These are phyloP conservation scores for Oreonectes daqikongensis DNA, from an alignment of 2,797 vertebrate species.

Conservation along the genomic window DNA sequence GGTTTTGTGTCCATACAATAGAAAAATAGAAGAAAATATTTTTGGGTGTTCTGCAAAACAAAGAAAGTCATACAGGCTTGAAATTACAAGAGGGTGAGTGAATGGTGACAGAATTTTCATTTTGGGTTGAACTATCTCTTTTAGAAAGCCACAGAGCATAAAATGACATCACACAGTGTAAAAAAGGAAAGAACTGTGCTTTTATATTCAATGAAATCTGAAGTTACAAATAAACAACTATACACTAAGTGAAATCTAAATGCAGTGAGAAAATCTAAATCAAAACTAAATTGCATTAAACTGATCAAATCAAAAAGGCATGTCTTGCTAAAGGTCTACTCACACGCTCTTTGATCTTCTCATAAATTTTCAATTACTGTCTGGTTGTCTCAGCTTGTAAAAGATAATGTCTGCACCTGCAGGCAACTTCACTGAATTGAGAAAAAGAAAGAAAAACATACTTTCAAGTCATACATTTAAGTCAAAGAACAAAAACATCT, in stretches of 20 bases:
- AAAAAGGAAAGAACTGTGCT: conserved; percentile 8
- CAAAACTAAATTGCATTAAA: conserved; percentile 7
- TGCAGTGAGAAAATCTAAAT: background rate
- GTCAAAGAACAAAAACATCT: background rate
- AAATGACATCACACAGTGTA: background rate
- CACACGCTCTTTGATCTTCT: conserved; percentile 23
- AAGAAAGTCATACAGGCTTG: too few relatives aligned
- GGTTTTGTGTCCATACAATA: too few relatives aligned
- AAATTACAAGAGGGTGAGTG: too few relatives aligned
- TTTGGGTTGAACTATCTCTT: too few relatives aligned
- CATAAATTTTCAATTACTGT: conserved; percentile 45
- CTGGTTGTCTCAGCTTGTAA: conserved; percentile 23
- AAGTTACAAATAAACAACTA: background rate
- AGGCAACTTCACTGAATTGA: conserved; percentile 1
- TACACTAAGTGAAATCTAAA: background rate
- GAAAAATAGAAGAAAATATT: too few relatives aligned
- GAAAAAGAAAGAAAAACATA: background rate
- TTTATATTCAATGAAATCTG: background rate
- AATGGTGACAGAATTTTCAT: too few relatives aligned
- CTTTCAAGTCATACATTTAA: background rate
- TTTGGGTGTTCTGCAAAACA: too few relatives aligned
- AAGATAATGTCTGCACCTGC: conserved; percentile 12
- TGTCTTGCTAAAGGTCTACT: conserved; percentile 35
- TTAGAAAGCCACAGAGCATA: conserved; percentile 8
- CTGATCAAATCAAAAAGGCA: conserved; percentile 33